Evolutionary conservation across 2,113 vertebrate species (phyloP), one percentile per base, ranked within the genome.

Genomic region (Rhinogobius similis): DNA sequence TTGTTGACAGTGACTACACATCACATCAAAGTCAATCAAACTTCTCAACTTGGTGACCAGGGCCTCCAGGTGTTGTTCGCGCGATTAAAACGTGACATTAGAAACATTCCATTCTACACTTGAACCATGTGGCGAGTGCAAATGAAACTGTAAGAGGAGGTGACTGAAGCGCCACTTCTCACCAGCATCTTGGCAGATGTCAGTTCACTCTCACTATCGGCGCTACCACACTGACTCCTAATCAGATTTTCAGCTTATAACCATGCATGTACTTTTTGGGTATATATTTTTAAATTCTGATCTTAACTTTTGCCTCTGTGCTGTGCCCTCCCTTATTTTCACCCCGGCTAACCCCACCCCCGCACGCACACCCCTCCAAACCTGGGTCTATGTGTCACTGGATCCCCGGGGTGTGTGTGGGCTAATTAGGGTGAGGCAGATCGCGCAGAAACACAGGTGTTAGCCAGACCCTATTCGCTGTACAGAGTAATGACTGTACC

Each of bases 401-500:
- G 18, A 92, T 96, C 96, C 93, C 94, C 86, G 50, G 91, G 94
- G 96, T 95, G 93, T 93, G 89, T 92, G 93, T 93, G 94, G 95
- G 96, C 96, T 98, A 98, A 98, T 99, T 98, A 99, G 95, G 95
- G 95, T 98, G 95, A 98, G 92, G 88, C 91, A 92, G 95, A 92
- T 91, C 88, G 82, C 86, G 88, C 76, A 64, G 87, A 89, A 90
- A 90, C 88, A 89, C 90, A 91, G 90, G 90, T 90, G 90, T 91
- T 89, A 87, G 86, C 88, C 82, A 86, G 88, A 86, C 80, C 83
- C 72, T 83, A 81, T 82, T 87, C 74, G 79, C 85, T 85, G 86
- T 86, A 88, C 88, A 85, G 88, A 90, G 86, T 91, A 91, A 91
- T 90, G 88, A 90, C 86, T 88, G 78, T 82, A 82, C 88, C 46